A percentile compares a stretch with the other conserved stretches of the same genome.
phyloP scores from a whole-genome alignment of 2,113 vertebrate species.

The Nannospalax galili region DNA sequence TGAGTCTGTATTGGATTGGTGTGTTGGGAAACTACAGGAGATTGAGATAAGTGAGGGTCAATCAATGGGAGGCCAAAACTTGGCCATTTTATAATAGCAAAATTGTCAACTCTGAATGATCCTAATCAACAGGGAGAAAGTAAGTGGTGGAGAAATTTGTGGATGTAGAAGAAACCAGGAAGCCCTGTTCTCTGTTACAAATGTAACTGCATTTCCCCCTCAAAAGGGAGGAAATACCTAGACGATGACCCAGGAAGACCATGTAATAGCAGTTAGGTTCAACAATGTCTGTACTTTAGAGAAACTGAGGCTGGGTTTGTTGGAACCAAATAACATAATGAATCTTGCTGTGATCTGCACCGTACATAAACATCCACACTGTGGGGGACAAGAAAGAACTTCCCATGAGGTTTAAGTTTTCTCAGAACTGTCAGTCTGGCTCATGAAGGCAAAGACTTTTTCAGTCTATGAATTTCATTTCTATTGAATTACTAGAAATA shows the following conservation, averaged over 20 bases:
- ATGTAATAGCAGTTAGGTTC: neutral
- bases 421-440: neutral
- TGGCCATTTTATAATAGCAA: neutral
- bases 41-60: neutral
- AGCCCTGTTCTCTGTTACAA: neutral
- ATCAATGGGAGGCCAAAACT: neutral
- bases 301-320: neutral
- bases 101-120: neutral
- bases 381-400: neutral
- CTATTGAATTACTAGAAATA: neutral
- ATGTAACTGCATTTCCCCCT: neutral
- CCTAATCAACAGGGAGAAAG: neutral
- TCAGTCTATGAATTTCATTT: neutral
- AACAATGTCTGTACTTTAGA: neutral
- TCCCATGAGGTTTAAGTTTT: neutral
- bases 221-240: neutral
- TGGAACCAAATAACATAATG: neutral
- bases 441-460: neutral
- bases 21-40: neutral
- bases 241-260: neutral
- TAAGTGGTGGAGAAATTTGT: neutral
- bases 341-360: no score
- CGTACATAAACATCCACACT: neutral
- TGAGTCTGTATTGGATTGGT: neutral
- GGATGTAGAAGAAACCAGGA: neutral